These are phyloP conservation scores for Illadopsis cleaveri DNA, from an alignment of 2,113 vertebrate genomes.

Conservation along the genomic window DNA sequence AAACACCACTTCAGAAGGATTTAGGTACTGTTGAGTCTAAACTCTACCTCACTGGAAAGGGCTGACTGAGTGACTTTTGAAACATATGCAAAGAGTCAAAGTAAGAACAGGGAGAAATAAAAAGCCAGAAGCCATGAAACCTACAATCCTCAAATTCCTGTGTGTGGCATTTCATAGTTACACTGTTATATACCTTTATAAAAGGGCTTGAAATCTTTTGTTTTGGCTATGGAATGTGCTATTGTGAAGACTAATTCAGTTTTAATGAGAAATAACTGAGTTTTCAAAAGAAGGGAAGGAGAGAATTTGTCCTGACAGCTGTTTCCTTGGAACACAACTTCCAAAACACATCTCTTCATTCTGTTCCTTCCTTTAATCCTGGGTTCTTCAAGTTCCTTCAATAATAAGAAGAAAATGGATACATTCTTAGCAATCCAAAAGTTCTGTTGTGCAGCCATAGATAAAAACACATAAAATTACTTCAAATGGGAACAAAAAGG, in stretches of 20 bases:
- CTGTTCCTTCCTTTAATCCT: neutral
- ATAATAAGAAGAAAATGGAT: neutral
- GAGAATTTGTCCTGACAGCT: neutral
- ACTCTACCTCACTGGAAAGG: neutral
- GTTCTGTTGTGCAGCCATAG: neutral
- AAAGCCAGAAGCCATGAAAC: neutral
- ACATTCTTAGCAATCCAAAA: neutral
- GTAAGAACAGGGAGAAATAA: neutral
- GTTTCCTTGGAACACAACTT: neutral
- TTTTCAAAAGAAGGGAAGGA: neutral
- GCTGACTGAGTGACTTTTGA: neutral
- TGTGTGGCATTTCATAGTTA: neutral
- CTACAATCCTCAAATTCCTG: neutral
- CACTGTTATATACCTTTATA: neutral
- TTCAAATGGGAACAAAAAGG: neutral
- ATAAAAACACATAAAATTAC: neutral
- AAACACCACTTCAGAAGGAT: neutral
- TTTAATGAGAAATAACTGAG: neutral
- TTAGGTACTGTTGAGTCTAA: neutral
- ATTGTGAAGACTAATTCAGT: neutral
- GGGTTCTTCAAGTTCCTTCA: neutral
- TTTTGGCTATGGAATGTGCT: neutral
- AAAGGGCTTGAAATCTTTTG: neutral
- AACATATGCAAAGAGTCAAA: neutral
- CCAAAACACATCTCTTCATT: neutral